These are phyloP conservation scores for Oceanites oceanicus DNA, from an alignment of 2,113 vertebrate species.

Conservation along the genomic window DNA sequence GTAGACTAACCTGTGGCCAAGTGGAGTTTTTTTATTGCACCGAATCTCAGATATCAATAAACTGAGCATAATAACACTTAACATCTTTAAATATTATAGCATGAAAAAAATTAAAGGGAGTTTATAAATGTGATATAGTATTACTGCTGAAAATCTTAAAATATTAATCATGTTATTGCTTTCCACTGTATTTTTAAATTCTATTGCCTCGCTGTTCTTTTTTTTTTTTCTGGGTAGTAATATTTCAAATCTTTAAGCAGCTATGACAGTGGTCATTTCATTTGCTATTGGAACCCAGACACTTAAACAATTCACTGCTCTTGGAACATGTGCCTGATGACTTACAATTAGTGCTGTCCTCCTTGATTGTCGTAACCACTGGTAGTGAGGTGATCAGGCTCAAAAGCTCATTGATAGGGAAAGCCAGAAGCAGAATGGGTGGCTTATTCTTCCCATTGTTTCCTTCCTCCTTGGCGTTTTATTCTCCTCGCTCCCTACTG, in stretches of 20 bases:
- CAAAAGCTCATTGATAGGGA: background rate
- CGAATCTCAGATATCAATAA: background rate
- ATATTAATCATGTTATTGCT: background rate
- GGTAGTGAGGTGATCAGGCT: background rate
- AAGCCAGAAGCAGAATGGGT: background rate
- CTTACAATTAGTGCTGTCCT: background rate
- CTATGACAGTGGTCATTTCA: background rate
- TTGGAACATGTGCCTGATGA: background rate
- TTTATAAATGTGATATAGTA: background rate
- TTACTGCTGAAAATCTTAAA: background rate
- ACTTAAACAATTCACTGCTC: background rate
- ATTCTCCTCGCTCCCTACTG: fast-evolving
- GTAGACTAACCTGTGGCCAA: background rate
- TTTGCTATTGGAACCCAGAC: background rate
- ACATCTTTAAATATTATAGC: background rate
- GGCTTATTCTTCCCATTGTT: background rate
- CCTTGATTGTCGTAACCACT: background rate
- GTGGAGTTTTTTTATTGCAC: background rate
- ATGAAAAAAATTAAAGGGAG: background rate
- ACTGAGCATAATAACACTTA: background rate
- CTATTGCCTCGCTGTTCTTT: fast-evolving
- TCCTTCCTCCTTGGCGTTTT: background rate
- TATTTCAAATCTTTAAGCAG: background rate
- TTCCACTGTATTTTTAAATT: background rate
- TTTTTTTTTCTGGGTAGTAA: background rate